These are phyloP conservation scores for Oncorhynchus keta DNA, from an alignment of 2,113 vertebrate species.

Conservation along the genomic window DNA sequence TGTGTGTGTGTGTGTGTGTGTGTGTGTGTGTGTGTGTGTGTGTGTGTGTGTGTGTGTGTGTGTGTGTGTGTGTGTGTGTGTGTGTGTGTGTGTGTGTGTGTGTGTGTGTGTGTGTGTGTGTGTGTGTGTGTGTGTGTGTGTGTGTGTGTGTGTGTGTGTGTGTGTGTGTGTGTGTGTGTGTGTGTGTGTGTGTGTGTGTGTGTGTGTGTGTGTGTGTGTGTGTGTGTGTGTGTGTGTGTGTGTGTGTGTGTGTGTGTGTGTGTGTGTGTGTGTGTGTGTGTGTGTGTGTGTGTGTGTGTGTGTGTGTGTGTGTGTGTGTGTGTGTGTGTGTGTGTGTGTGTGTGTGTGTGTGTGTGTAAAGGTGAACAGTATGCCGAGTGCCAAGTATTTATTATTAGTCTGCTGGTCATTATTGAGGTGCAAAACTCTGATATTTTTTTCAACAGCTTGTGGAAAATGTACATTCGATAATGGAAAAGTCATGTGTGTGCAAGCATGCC, in stretches of 20 bases:
- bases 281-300: background rate
- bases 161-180: too few relatives aligned
- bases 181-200: too few relatives aligned
- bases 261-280: background rate
- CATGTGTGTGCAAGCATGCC: slow-evolving; percentile 18
- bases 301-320: background rate
- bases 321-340: background rate
- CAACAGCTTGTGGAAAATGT: slow-evolving; percentile 11
- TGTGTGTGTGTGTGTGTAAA: background rate
- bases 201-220: too few relatives aligned
- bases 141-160: background rate
- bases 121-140: background rate
- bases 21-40: background rate
- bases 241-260: too few relatives aligned
- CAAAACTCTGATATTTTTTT: slow-evolving; percentile 17
- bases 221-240: too few relatives aligned
- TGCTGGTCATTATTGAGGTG: background rate
- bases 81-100: background rate
- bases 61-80: background rate
- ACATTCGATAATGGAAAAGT: slow-evolving; percentile 25
- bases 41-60: background rate
- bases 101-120: background rate
- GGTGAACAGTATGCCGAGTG: background rate
- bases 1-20: background rate
- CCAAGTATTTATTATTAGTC: background rate